Evolutionary conservation across 2,888 invertebrate species (phyloP).

Genomic region (Oscheius sp.): DNA sequence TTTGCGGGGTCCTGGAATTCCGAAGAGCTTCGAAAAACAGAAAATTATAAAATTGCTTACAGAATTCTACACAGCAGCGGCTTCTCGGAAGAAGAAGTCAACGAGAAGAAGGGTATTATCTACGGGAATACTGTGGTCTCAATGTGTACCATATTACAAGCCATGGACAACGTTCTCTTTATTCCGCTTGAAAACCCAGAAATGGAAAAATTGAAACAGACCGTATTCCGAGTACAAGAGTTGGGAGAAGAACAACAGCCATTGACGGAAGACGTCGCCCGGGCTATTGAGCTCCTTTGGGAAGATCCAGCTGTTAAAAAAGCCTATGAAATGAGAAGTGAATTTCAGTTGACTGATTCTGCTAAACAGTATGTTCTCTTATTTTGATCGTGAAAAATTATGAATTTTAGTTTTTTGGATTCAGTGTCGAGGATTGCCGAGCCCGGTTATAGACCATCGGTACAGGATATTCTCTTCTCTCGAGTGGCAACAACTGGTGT

Average conservation of each 20-base stretch:
- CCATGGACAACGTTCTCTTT: constrained; percentile 71
- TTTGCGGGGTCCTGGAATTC: too few relatives aligned
- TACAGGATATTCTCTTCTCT: constrained; percentile 72
- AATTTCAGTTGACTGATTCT: constrained; percentile 72
- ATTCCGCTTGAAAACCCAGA: constrained; percentile 67
- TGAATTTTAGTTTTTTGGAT: constrained; percentile 68
- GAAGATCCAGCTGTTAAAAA: constrained; percentile 70
- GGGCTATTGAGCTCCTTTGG: constrained; percentile 52
- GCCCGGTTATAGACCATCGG: constrained; percentile 71
- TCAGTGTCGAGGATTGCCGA: constrained; percentile 59
- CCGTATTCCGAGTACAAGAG: constrained; percentile 65
- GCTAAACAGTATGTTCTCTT: constrained; percentile 70
- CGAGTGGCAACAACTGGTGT: constrained; percentile 72
- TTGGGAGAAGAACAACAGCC: constrained; percentile 67
- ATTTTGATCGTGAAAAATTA: not conserved
- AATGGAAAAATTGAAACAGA: constrained; percentile 51
- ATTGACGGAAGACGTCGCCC: constrained; percentile 66
- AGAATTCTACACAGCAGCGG: constrained; percentile 72
- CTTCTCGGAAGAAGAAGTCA: constrained; percentile 72
- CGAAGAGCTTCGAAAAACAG: too few relatives aligned
- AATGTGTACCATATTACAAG: constrained; percentile 71
- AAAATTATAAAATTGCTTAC: constrained; percentile 35
- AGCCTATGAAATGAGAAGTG: constrained; percentile 72
- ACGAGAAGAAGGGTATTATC: constrained; percentile 69
- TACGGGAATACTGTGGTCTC: constrained; percentile 71